Base-by-base conservation (phyloP, 2,888 invertebrate species). In the Spisula solida region DNA sequence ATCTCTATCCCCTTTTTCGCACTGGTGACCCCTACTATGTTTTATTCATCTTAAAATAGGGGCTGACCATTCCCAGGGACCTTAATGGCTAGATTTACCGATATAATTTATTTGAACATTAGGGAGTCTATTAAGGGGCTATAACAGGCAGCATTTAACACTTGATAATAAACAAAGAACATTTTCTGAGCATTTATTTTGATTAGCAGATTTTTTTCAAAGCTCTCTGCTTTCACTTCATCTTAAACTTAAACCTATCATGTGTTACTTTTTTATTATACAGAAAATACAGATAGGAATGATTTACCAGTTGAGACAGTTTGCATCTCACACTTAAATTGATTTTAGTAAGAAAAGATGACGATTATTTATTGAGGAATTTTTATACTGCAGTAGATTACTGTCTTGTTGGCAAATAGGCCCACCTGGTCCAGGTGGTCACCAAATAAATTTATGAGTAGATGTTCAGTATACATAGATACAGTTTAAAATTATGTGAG, bases 1-100 rank as follows among this genome's bases (percentile, higher is more conserved):
- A 75, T n/a, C 18, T n/a, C n/a, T 41, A 34, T 75, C 75, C 66
- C 47, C 12, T 82, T 41, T 41, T 70, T 75, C 29, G 75, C 25
- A 75, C 34, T 75, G 29, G 29, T 79, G 85, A 79, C 85, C 78
- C 85, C 85, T 85, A 79, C 75, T 47, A 41, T 25, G 78, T 51
- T 18, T 41, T 51, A 78, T 55, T 85, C 79, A 85, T 79, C 85
- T 55, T 34, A 25, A 85, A 51, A 56, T 55, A 85, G 85, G 85
- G 85, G 85, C 85, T 79, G 79, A 55, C 79, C 78, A 51, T 85
- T 85, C 85, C 78, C 85, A 85, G 55, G 85, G 31, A 14, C 20
- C 18, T 79, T 55, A 70, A 34, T 41, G 41, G 78, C 25, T 41
- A 85, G 55, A 31, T 85, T 85, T 85, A 85, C 78, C 56, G 85